Conservation (phyloP, 2,888 invertebrate genomes). For the Metallyticus violacea region DNA sequence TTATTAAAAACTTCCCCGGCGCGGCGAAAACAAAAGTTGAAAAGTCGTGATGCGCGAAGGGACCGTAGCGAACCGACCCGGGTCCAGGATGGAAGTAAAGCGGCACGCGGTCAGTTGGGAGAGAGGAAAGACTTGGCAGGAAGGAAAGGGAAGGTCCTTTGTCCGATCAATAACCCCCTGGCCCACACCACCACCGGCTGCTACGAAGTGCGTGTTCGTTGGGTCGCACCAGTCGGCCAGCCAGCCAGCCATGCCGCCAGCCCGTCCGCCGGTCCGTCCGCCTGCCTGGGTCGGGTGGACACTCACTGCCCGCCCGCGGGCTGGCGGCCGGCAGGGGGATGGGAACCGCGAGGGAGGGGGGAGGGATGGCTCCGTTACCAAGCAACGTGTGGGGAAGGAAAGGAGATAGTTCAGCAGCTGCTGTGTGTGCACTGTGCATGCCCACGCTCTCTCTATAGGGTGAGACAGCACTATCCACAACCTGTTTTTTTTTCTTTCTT, state of each 20-base stretch:
- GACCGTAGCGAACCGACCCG: slow-evolving; percentile 17
- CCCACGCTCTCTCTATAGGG: slow-evolving; percentile 27
- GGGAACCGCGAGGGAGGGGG: slow-evolving; percentile 31
- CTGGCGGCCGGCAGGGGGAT: slow-evolving; percentile 32
- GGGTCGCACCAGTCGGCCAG: slow-evolving; percentile 35
- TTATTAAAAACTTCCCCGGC: slow-evolving; percentile 31
- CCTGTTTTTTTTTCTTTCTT: slow-evolving; percentile 30
- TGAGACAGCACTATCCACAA: background rate
- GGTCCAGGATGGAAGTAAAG: slow-evolving; percentile 14
- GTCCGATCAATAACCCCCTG: slow-evolving; percentile 33
- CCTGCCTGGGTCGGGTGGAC: slow-evolving; percentile 34
- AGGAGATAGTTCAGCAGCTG: slow-evolving; percentile 27
- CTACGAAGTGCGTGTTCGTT: slow-evolving; percentile 18
- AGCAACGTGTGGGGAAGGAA: slow-evolving; percentile 40
- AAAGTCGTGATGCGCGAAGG: slow-evolving; percentile 10
- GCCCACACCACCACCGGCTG: slow-evolving; percentile 14
- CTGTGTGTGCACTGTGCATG: slow-evolving; percentile 20
- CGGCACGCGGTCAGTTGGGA: slow-evolving; percentile 1
- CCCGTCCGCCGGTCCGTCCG: slow-evolving; percentile 24
- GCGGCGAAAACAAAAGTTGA: slow-evolving; percentile 34
- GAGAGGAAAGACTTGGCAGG: slow-evolving; percentile 24
- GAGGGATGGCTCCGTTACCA: slow-evolving; percentile 40
- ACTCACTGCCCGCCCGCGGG: slow-evolving; percentile 25
- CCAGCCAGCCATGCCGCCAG: slow-evolving; percentile 41
- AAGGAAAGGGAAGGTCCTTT: slow-evolving; percentile 33